Percentiles rank a stretch among this genome's conserved stretches.
These are phyloP conservation scores for Palythoa heliodiscus DNA, from an alignment of 92 coral and sea anemone species.

Conservation along the genomic window DNA sequence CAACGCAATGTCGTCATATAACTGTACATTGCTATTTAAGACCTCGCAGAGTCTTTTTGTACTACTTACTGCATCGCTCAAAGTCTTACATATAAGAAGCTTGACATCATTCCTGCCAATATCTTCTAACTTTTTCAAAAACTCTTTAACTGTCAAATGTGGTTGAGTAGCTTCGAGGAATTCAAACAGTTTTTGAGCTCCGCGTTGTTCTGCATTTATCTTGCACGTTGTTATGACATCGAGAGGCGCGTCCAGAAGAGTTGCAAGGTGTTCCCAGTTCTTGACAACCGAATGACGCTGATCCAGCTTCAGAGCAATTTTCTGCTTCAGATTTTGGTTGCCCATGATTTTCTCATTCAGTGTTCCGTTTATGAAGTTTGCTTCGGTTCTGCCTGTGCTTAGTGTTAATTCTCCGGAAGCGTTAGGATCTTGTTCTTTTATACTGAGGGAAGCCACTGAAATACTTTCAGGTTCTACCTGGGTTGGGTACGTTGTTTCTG, in stretches of 20 bases:
- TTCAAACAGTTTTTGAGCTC: neutral
- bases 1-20: slow-evolving; percentile 2
- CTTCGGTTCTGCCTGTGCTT: neutral
- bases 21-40: neutral
- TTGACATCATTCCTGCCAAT: slow-evolving; percentile 24
- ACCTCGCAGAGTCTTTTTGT: neutral
- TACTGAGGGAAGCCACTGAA: neutral
- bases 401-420: neutral
- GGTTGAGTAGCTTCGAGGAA: neutral
- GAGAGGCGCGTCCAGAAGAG: neutral
- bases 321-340: neutral
- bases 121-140: neutral
- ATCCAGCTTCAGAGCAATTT: neutral
- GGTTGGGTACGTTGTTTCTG: neutral
- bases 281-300: slow-evolving; percentile 13
- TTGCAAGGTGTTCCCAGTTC: slow-evolving; percentile 31
- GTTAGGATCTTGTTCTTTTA: neutral
- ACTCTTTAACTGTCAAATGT: slow-evolving; percentile 1
- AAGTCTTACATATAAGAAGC: neutral
- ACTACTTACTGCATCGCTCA: slow-evolving; percentile 4
- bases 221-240: slow-evolving; percentile 19
- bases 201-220: slow-evolving; percentile 7
- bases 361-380: neutral
- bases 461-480: neutral
- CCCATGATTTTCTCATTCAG: neutral